These are phyloP conservation scores for Drosophila kikkawai DNA, from an alignment of 1,140 invertebrate genomes.

Conservation along the genomic window DNA sequence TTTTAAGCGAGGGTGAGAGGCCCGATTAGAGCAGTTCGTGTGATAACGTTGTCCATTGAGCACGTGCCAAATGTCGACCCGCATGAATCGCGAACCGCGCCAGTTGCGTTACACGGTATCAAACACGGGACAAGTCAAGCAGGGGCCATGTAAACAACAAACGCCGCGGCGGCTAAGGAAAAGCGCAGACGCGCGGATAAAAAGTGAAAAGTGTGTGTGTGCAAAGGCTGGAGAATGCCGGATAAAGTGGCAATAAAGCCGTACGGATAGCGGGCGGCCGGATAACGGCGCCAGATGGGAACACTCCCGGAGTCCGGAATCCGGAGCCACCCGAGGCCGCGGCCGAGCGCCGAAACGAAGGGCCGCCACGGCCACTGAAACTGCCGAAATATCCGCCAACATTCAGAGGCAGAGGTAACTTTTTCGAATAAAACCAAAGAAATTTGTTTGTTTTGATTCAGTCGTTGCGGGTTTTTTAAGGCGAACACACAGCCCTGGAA, in stretches of 20 bases:
- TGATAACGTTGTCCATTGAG: neutral
- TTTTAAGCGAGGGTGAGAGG: too few relatives aligned
- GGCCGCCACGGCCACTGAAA: slow-evolving; percentile 11
- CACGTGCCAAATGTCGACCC: neutral
- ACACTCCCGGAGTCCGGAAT: slow-evolving; percentile 36
- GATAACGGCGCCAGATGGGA: slow-evolving; percentile 52
- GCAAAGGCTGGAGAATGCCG: slow-evolving; percentile 7
- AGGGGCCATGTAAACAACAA: slow-evolving; percentile 59
- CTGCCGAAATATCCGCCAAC: slow-evolving; percentile 38
- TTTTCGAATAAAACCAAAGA: slow-evolving; percentile 83
- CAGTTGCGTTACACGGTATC: neutral
- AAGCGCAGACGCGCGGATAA: slow-evolving; percentile 71
- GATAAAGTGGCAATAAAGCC: slow-evolving; percentile 43
- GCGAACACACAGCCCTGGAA: slow-evolving; percentile 60
- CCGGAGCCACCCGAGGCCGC: slow-evolving; percentile 7
- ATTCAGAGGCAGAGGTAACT: slow-evolving; percentile 30
- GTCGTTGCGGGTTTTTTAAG: slow-evolving; percentile 83
- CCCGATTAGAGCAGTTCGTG: too few relatives aligned
- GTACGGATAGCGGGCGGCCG: slow-evolving; percentile 28
- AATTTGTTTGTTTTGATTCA: slow-evolving; percentile 84
- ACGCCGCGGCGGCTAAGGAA: neutral
- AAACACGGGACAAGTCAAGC: slow-evolving; percentile 22
- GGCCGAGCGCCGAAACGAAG: slow-evolving; percentile 18
- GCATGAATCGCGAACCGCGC: neutral
- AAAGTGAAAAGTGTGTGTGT: neutral